phyloP scores from a whole-genome alignment of 2,113 vertebrate species.

The Notiomystis cincta region DNA sequence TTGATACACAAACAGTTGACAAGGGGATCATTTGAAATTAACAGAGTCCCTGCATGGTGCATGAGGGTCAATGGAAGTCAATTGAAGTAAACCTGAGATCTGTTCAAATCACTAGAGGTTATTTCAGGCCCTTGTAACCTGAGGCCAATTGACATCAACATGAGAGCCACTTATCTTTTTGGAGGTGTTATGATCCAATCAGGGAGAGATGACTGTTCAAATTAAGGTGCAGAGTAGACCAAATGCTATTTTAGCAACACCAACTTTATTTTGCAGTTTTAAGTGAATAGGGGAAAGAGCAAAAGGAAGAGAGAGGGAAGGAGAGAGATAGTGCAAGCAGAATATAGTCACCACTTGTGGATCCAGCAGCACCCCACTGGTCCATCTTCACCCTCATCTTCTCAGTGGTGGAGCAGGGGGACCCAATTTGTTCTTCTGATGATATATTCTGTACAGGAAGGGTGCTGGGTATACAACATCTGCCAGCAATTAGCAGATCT shows the following conservation, averaged over 20 bases:
- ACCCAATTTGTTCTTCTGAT: accelerated
- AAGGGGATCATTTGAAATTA: neutral
- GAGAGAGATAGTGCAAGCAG: neutral
- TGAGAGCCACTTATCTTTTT: neutral
- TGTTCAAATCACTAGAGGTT: neutral
- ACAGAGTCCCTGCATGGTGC: neutral
- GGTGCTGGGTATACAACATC: neutral
- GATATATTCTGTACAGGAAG: neutral
- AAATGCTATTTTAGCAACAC: neutral
- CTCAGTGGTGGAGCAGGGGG: neutral
- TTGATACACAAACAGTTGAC: neutral
- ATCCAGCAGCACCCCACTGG: neutral
- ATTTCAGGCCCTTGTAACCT: neutral
- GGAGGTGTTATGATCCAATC: accelerated
- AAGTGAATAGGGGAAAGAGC: neutral
- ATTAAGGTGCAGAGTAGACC: neutral
- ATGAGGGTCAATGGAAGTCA: neutral
- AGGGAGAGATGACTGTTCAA: neutral
- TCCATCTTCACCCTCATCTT: neutral
- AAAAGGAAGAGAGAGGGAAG: neutral
- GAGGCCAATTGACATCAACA: neutral
- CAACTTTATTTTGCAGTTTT: neutral
- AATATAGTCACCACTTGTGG: too few species aligned
- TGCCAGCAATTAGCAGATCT: neutral
- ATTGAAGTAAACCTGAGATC: neutral